Percentiles rank a stretch among this genome's conserved stretches.
phyloP scores from a whole-genome alignment of 1,140 invertebrate genomes.

The Brachionus plicatilis region DNA sequence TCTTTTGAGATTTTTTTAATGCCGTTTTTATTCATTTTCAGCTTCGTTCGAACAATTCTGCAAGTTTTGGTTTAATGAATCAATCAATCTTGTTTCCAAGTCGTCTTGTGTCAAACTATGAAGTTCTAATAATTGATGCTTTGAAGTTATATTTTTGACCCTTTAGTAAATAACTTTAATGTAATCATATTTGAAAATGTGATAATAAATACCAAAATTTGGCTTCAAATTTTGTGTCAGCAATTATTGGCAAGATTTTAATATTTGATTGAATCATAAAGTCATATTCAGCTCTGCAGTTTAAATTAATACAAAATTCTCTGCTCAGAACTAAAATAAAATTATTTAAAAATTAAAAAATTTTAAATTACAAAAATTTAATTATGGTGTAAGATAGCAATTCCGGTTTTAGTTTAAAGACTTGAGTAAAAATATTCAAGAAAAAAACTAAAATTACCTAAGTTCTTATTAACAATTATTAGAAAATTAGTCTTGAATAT shows the following conservation, averaged over 20 bases:
- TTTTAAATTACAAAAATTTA: not conserved
- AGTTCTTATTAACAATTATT: no score
- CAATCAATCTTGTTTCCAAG: not conserved
- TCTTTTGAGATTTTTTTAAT: no score
- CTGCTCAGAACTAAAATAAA: not conserved
- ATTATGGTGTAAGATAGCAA: no score
- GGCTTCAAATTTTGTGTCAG: not conserved
- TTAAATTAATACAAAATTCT: not conserved
- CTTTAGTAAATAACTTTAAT: not conserved
- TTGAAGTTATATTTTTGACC: not conserved
- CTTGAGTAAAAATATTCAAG: no score
- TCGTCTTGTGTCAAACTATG: not conserved
- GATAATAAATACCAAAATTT: not conserved
- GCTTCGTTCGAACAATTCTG: not conserved
- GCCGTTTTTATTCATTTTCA: no score
- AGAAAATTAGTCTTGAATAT: no score
- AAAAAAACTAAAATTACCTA: no score
- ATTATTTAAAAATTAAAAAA: not conserved
- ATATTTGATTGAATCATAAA: not conserved
- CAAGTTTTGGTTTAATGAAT: not conserved
- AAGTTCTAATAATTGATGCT: not conserved
- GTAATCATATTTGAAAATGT: not conserved
- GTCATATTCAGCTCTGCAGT: not conserved
- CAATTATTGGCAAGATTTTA: not conserved
- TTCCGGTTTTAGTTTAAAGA: no score